A percentile compares a stretch with the other conserved stretches of the same genome.
Conservation (phyloP, 2,113 vertebrate species). For the Pagrus major region DNA sequence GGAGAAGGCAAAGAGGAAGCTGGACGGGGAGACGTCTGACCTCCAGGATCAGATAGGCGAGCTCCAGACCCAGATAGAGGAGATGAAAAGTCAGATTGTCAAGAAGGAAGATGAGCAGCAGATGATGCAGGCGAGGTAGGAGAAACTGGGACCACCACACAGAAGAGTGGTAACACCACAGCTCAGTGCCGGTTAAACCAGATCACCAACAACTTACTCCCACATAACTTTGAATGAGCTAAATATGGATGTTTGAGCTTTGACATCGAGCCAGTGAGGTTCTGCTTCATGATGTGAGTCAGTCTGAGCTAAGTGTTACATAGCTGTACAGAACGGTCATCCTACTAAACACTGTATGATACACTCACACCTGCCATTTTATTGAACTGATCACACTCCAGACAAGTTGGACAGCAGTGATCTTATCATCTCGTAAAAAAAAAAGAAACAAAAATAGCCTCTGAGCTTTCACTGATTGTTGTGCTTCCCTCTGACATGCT, state of each 20-base stretch:
- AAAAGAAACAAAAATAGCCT: slow-evolving; percentile 10
- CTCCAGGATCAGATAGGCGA: slow-evolving; percentile 97
- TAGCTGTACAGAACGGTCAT: slow-evolving; percentile 30
- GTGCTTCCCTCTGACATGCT: neutral
- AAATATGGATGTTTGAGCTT: slow-evolving; percentile 9
- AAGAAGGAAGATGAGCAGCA: slow-evolving; percentile 99
- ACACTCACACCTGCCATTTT: slow-evolving; percentile 33
- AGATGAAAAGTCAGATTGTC: slow-evolving; percentile 92
- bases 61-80: slow-evolving; percentile 94
- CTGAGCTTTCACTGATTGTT: slow-evolving; percentile 20
- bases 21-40: slow-evolving; percentile 95
- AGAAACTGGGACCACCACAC: neutral
- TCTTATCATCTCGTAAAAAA: slow-evolving; percentile 11
- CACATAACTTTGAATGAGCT: slow-evolving; percentile 17
- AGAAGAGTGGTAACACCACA: neutral
- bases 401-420: neutral
- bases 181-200: neutral
- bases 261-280: slow-evolving; percentile 11
- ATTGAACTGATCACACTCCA: slow-evolving; percentile 20
- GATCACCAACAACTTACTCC: neutral
- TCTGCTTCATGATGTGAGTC: slow-evolving; percentile 31
- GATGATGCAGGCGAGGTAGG: slow-evolving; percentile 91
- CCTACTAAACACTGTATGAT: neutral
- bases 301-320: slow-evolving; percentile 46
- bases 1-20: slow-evolving; percentile 97